phyloP scores from a whole-genome alignment of 2,113 vertebrate genomes.

The Mellivora capensis region DNA sequence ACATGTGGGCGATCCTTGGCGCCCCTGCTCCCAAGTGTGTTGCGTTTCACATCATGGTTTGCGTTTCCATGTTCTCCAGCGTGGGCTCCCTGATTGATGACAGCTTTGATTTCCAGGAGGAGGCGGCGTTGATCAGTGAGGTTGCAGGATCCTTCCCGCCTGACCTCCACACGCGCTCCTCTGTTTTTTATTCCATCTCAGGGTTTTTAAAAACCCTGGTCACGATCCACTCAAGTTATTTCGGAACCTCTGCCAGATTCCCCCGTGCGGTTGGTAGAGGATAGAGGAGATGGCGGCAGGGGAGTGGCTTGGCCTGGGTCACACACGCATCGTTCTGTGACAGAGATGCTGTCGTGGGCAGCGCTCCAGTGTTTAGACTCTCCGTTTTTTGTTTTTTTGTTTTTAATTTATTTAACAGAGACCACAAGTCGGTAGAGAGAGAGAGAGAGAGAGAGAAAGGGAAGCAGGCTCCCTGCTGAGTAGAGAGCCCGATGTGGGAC shows the following conservation, averaged over 20 bases:
- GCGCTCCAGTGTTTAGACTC: background rate
- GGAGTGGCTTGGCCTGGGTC: background rate
- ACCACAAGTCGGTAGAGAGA: too few species aligned
- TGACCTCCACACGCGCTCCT: too few species aligned
- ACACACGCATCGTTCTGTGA: background rate
- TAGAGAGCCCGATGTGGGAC: too few species aligned
- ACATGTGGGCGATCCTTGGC: background rate
- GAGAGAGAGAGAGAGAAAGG: too few species aligned
- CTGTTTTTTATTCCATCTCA: background rate
- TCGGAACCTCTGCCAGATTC: background rate
- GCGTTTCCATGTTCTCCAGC: background rate
- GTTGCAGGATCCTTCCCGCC: too few species aligned
- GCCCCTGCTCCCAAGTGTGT: rapidly evolving
- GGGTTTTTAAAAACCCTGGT: background rate
- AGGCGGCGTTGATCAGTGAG: rapidly evolving
- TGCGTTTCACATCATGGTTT: background rate
- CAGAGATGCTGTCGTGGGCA: rapidly evolving
- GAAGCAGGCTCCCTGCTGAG: too few species aligned
- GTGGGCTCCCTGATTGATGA: background rate
- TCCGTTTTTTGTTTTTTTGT: too few species aligned
- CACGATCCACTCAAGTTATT: background rate
- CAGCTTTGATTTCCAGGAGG: background rate
- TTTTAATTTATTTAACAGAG: too few species aligned
- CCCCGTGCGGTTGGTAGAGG: background rate
- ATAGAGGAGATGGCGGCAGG: too few species aligned